Base-by-base conservation (phyloP, 2,113 vertebrate genomes). In the Uria aalge region DNA sequence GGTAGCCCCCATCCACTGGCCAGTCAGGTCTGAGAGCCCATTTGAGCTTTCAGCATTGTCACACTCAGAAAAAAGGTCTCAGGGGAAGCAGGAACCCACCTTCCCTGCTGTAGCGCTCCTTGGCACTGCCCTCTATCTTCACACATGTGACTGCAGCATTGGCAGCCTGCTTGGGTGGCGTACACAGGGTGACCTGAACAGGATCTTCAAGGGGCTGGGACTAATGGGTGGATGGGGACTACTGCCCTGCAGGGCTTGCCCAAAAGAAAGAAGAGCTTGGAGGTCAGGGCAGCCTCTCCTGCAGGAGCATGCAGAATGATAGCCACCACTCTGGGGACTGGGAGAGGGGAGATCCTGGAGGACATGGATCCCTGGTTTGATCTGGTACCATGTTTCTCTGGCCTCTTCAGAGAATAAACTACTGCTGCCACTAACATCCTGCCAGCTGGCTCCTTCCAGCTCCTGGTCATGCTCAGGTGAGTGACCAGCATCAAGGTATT, bases 381-480 rank as follows among this genome's bases (percentile, higher is more conserved):
- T 24, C 30, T 55, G 22, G 11, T 82, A 45, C 45, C n/a, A 38
- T 8, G 30, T 76, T 75, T 50, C 53, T 48, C 59, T 48, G 27
- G 50, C 40, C 60, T 78, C 41, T 63, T 69, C 79, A 82, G 79
- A 48, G 34, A 4, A 71, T 52, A 67, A 53, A 85, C 9, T 9
- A 52, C 27, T 52, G 27, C 13, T 82, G 59, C 50, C 36, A 38
- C 10, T 77, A 56, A 69, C 5, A 6, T 85, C 60, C 56, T 69
- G 50, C 43, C 64, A 81, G 50, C 41, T 21, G 17, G 36, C 23
- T 66, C 55, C 50, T 92, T 85, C 77, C 68, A 85, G 45, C 34
- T 66, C 64, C 60, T 71, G 4, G 0, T 52, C 45, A 30, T 0
- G 0, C 26, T 74, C 77, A 41, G 19, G 23, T 6, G 55, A 71